Conservation (phyloP, 2,113 vertebrate species). For the Peromyscus leucopus region DNA sequence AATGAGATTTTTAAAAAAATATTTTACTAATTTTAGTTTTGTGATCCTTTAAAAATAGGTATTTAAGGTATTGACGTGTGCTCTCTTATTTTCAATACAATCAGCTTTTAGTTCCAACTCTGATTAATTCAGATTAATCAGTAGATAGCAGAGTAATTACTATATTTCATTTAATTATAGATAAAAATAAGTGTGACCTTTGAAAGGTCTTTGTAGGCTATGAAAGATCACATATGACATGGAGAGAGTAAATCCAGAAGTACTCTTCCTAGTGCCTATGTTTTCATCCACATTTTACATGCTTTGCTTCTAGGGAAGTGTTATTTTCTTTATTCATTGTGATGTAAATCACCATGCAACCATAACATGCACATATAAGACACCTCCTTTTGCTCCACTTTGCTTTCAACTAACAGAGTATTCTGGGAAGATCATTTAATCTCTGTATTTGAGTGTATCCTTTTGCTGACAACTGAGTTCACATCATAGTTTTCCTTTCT, state of each 20-base stretch:
- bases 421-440: background rate
- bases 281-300: background rate
- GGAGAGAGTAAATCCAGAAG: background rate
- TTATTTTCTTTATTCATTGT: background rate
- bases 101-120: background rate
- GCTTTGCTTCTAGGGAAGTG: background rate
- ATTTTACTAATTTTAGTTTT: background rate
- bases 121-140: constrained; percentile 39
- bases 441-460: background rate
- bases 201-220: background rate
- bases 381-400: background rate
- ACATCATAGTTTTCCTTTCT: background rate
- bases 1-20: background rate
- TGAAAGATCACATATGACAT: background rate
- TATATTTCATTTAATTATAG: constrained; percentile 9
- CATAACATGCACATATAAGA: background rate
- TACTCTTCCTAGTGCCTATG: background rate
- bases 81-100: background rate
- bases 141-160: background rate
- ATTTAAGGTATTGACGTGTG: background rate
- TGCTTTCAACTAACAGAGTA: background rate
- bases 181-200: constrained; percentile 46
- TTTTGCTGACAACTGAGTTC: background rate
- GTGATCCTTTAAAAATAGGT: background rate
- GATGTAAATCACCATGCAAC: background rate